phyloP scores from a whole-genome alignment of 2,113 vertebrate species.

The Anseranas semipalmata region DNA sequence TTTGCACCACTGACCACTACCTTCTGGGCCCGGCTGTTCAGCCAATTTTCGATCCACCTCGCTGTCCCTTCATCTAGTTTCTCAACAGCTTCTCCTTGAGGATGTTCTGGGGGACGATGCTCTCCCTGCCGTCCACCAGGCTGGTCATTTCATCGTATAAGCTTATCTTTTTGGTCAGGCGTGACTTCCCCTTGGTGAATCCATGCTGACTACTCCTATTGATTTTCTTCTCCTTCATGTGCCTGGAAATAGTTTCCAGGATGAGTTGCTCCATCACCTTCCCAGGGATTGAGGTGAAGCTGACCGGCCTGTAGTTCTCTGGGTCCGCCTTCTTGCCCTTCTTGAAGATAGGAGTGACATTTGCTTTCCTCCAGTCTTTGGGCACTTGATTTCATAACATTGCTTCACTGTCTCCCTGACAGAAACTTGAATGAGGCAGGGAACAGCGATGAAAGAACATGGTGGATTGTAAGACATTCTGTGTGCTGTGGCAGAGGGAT shows the following conservation, averaged over 20 bases:
- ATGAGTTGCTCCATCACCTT: background rate
- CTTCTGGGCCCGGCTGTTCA: background rate
- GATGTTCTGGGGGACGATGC: background rate
- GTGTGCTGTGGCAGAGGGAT: background rate
- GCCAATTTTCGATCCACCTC: background rate
- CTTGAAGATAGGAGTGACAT: background rate
- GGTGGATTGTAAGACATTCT: fast-evolving
- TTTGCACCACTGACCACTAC: background rate
- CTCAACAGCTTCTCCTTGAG: background rate
- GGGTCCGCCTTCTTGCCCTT: background rate
- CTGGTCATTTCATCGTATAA: background rate
- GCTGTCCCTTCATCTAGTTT: background rate
- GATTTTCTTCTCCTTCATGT: background rate
- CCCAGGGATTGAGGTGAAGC: background rate
- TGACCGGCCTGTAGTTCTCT: background rate
- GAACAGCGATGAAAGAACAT: fast-evolving
- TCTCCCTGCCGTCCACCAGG: background rate
- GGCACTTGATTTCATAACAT: background rate
- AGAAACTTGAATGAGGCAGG: background rate
- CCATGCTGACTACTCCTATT: background rate
- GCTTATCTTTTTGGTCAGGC: background rate
- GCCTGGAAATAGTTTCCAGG: background rate
- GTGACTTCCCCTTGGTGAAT: background rate
- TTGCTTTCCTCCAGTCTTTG: background rate
- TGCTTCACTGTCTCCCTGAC: fast-evolving